Base-by-base conservation (phyloP, 1,140 invertebrate genomes). In the Achroia grisella region DNA sequence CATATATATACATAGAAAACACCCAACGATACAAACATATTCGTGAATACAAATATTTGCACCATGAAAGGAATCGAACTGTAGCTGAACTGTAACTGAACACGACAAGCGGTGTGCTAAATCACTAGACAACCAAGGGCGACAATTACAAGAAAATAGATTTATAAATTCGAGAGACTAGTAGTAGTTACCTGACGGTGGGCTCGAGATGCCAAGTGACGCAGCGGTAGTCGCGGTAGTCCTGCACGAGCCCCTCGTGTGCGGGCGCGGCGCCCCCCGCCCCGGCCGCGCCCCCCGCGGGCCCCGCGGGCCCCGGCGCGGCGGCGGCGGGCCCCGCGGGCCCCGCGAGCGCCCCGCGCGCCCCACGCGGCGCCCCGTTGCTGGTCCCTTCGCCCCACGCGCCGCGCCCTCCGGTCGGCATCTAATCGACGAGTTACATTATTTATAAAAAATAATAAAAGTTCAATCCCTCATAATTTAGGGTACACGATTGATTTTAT, bases 201-300 rank as follows among this genome's bases (percentile, higher is more conserved):
- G 98, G 98, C 84, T 99, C 97, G 23, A 99, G 88, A 71, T 98
- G 96, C 98, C 98, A 99, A 0, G 96, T 97, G 86, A 97, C 95
- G 80, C 97, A 99, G 61, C 94, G 91, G 85, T 96, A 99, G 64
- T 93, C 93, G 49, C 97, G 87, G 92, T 94, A 97, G 85, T 99
- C 96, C 79, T 94, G 65, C 17, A 23, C 17, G 2, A 23, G 17
- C 17, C 2, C 17, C 17, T 23, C 17, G 17, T 6, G n/a, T n/a
- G n/a, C n/a, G 48, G 75, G 62, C 42, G 56, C 34, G 14, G 35
- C 29, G 10, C 44, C 33, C 48, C 53, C 48, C 39, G 55, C 51
- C 46, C 30, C 37, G 42, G 47, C 27, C 44, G 48, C 44, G 12
- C 6, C 30, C 40, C 14, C 10, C 11, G 33, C 33, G 35, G 13